Base-by-base conservation (phyloP, 2,888 invertebrate genomes). In the Sphinx pinastri region DNA sequence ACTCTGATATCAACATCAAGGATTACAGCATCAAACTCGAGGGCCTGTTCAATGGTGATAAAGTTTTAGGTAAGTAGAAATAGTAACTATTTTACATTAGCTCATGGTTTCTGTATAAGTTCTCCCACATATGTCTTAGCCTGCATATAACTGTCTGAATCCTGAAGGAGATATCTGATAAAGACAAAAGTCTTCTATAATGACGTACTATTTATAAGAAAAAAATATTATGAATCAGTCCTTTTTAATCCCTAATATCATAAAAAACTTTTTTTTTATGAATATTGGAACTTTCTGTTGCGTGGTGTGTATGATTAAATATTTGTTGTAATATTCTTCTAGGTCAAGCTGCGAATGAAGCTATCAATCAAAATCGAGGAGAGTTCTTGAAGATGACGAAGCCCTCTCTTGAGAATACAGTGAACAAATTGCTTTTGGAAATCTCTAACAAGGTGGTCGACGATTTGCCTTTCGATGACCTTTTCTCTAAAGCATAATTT, bases 11-110 rank as follows among this genome's bases (percentile, higher is more conserved):
- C 76, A 94, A 89, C 74, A 87, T 96, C 55, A 94, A 93, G 70
- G 95, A 95, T 78, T 96, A 95, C 78, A 85, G 86, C 49, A 79
- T 96, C 54, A 81, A 86, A 55, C 87, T 96, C 0, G 94, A 95
- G 0, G 95, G 96, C 68, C 92, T 96, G 14, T 96, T 96, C 84
- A 94, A 94, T 19, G 95, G 95, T 10, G 95, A 96, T 78, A 94
- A 93, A 77, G 85, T 90, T 58, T 88, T 96, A 66, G 95, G 96
- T 94, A 85, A 88, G 79, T 75, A 10, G 11, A 31, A 25, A 25
- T 25, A 25, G n/a, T 38, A 19, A 19, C 13, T 45, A 12, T n/a
- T 59, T 47, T 69, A 38, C 25, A 38, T 8, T 8, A 5, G 38
- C 38, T 38, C 38, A 38, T 5, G 38, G 38, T 7, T 38, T 38